These are phyloP conservation scores for Apeltes quadracus DNA, from an alignment of 2,113 vertebrate genomes.

Conservation along the genomic window DNA sequence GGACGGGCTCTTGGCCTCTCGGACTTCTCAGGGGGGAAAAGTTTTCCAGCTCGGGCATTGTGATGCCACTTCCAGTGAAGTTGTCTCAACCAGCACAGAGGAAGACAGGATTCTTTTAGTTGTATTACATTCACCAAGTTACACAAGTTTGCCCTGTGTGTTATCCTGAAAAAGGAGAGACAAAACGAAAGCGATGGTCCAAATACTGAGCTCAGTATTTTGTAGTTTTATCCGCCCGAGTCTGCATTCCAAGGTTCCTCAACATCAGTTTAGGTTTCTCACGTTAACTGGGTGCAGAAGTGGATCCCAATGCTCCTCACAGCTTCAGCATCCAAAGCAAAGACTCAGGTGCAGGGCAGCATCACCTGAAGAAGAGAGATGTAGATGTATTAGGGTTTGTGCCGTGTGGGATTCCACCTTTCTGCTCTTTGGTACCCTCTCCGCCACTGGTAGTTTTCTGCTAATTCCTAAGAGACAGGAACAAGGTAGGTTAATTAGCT, in stretches of 20 bases:
- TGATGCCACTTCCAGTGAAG: conserved; percentile 43
- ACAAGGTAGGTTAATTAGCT: not conserved
- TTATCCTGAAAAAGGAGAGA: conserved; percentile 1
- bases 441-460: not conserved
- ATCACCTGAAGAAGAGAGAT: conserved; percentile 64
- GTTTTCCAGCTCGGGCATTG: conserved; percentile 86
- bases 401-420: not conserved
- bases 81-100: conserved; percentile 35
- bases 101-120: not conserved
- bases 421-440: not conserved
- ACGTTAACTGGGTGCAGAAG: not conserved
- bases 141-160: not conserved
- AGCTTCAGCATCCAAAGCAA: conserved; percentile 36
- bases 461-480: not conserved
- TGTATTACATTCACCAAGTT: not conserved
- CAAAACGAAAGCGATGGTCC: not conserved
- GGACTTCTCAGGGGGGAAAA: conserved; percentile 71
- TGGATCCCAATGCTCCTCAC: conserved; percentile 19
- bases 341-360: conserved; percentile 20
- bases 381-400: conserved; percentile 5
- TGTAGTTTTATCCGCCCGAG: conserved; percentile 14
- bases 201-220: conserved; percentile 21
- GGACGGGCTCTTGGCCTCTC: conserved; percentile 42
- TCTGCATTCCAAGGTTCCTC: conserved; percentile 4
- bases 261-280: conserved; percentile 34